Conservation (phyloP, 2,113 vertebrate genomes). For the Gallinago undulata region DNA sequence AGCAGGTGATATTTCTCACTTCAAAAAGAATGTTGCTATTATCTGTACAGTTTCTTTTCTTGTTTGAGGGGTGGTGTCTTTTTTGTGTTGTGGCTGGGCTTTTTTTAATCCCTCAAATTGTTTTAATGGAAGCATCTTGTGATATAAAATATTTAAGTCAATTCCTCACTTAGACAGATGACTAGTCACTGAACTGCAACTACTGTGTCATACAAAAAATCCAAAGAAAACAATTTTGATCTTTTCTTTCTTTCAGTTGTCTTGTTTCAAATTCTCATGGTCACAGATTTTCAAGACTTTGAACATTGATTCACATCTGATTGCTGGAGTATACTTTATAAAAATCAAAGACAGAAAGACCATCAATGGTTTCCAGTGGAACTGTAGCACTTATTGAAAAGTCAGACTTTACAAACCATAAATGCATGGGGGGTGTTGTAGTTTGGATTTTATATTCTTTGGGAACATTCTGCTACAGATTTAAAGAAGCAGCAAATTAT, state of each 20-base stretch:
- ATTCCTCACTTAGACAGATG: background rate
- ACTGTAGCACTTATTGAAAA: background rate
- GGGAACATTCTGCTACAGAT: background rate
- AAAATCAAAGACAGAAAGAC: background rate
- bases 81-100: too few species aligned
- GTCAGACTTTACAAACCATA: background rate
- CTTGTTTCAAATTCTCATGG: background rate
- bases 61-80: background rate
- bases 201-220: background rate
- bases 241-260: background rate
- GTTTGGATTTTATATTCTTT: background rate
- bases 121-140: background rate
- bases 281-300: background rate
- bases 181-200: background rate
- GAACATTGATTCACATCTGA: background rate
- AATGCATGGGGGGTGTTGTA: background rate
- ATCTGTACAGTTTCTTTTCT: background rate
- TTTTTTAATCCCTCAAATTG: background rate
- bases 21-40: background rate
- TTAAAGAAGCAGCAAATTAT: background rate
- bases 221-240: background rate
- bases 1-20: background rate
- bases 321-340: background rate
- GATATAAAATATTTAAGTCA: background rate
- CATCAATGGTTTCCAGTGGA: background rate